Evolutionary conservation across 2,797 vertebrate genomes (phyloP).

Genomic region (Sternotherus odoratus): DNA sequence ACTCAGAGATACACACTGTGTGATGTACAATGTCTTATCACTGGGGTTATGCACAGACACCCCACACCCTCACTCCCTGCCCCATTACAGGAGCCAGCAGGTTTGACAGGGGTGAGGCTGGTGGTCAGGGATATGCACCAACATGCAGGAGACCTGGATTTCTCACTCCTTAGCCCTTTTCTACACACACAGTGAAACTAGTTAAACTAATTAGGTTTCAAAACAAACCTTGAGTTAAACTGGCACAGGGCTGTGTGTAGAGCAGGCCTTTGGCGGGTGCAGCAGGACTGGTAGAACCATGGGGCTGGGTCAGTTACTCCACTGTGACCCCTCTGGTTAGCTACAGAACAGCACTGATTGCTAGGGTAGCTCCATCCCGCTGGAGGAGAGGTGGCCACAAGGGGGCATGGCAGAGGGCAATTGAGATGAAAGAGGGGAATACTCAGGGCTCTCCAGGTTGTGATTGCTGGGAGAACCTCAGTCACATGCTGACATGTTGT

Average conservation of each 20-base stretch:
- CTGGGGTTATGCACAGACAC: background rate
- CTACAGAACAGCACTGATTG: background rate
- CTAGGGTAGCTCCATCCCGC: background rate
- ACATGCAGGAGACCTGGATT: accelerated
- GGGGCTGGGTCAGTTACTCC: background rate
- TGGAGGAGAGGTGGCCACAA: background rate
- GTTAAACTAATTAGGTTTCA: too few relatives aligned
- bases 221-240: background rate
- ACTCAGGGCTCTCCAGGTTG: accelerated
- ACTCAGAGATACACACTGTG: background rate
- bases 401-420: background rate
- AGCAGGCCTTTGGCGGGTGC: too few relatives aligned
- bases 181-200: too few relatives aligned
- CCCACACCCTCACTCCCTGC: too few relatives aligned
- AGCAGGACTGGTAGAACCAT: background rate
- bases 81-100: background rate
- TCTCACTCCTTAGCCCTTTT: background rate
- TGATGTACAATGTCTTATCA: background rate
- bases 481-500: background rate
- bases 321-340: background rate
- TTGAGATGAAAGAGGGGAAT: background rate
- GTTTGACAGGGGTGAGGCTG: background rate
- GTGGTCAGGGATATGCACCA: background rate
- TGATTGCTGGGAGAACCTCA: background rate
- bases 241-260: background rate